phyloP scores from a whole-genome alignment of 1,140 invertebrate genomes.

The Pristionchus pacificus region DNA sequence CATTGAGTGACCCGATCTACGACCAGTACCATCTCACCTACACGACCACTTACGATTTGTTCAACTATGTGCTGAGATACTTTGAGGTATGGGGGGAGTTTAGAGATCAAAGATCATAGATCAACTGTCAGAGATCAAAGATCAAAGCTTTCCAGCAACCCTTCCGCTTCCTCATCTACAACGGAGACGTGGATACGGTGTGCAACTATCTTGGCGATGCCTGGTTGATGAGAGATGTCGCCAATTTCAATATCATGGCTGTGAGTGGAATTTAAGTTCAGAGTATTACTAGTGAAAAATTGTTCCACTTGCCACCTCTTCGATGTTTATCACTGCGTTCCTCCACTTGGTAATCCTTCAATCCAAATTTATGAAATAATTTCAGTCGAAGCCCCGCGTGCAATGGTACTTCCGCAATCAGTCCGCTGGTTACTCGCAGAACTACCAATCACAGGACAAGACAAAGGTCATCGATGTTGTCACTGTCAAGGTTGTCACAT shows the following conservation, averaged over 20 bases:
- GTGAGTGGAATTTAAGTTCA: neutral
- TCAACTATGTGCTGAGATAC: slow-evolving; percentile 25
- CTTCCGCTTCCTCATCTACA: slow-evolving; percentile 60
- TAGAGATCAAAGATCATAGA: neutral
- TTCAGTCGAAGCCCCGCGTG: neutral
- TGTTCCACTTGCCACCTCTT: neutral
- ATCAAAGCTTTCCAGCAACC: neutral
- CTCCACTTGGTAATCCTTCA: no score
- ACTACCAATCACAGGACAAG: slow-evolving; percentile 17
- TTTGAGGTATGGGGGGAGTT: neutral
- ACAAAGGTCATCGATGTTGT: slow-evolving; percentile 29
- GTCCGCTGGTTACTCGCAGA: slow-evolving; percentile 30
- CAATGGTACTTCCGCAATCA: slow-evolving; percentile 26
- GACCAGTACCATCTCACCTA: slow-evolving; percentile 30
- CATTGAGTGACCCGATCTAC: slow-evolving; percentile 28
- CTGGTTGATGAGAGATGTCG: slow-evolving; percentile 59
- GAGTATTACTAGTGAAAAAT: no score
- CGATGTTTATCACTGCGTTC: neutral
- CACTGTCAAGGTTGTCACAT: slow-evolving; percentile 30
- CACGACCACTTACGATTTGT: slow-evolving; percentile 13
- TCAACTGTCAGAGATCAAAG: neutral
- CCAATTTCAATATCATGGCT: slow-evolving; percentile 12
- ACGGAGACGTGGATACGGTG: slow-evolving; percentile 64
- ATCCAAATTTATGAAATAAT: neutral
- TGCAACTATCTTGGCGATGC: slow-evolving; percentile 64